phyloP scores from a whole-genome alignment of 2,797 vertebrate genomes.

The Trachops cirrhosus region DNA sequence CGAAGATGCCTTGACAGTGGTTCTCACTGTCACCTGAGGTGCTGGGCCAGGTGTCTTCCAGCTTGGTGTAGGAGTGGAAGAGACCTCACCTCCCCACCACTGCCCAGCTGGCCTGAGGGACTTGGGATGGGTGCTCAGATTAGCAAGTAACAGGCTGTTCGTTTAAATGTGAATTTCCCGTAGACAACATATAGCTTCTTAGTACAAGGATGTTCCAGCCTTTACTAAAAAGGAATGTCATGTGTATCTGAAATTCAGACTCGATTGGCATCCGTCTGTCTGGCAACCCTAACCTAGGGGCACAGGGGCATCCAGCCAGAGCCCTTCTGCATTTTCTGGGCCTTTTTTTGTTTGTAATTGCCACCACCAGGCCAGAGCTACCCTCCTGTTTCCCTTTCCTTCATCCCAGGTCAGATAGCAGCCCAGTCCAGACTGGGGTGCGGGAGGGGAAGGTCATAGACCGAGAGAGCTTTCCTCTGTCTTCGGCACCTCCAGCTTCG shows the following conservation, averaged over 20 bases:
- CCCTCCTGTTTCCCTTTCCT: background rate
- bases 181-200: rapidly evolving
- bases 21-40: background rate
- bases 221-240: rapidly evolving
- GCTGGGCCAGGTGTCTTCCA: background rate
- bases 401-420: background rate
- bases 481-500: rapidly evolving
- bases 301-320: background rate
- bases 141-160: background rate
- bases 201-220: background rate
- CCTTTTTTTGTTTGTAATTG: background rate
- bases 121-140: background rate
- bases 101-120: background rate
- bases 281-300: background rate
- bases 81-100: background rate
- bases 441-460: background rate
- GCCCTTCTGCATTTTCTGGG: background rate
- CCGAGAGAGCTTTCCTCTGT: background rate
- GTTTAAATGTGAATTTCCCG: too few relatives aligned
- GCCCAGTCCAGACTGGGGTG: background rate
- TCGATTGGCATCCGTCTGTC: background rate
- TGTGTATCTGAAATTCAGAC: background rate
- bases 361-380: background rate
- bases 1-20: background rate
- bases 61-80: background rate